Evolutionary conservation across 1,140 invertebrate species (phyloP).

Genomic region (Platorchestia sp.): DNA sequence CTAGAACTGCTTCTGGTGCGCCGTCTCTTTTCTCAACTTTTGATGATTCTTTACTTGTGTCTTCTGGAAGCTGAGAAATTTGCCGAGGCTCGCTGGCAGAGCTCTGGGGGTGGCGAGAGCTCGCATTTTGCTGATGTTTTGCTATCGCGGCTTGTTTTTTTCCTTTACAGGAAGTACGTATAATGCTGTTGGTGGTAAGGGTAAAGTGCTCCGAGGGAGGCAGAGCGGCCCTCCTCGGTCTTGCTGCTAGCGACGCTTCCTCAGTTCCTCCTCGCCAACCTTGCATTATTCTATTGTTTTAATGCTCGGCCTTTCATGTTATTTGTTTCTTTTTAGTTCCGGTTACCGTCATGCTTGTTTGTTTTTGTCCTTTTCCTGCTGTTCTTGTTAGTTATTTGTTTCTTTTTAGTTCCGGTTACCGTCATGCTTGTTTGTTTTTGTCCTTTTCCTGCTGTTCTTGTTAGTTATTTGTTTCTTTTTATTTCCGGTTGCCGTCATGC

Average conservation of each 20-base stretch:
- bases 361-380: neutral
- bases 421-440: slow-evolving; percentile 22
- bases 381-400: no score
- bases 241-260: slow-evolving; percentile 17
- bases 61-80: neutral
- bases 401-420: neutral
- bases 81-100: neutral
- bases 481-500: slow-evolving; percentile 5
- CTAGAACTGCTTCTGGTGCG: neutral
- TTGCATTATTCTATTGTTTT: slow-evolving; percentile 33
- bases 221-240: neutral
- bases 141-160: slow-evolving; percentile 52
- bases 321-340: neutral
- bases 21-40: neutral
- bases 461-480: neutral
- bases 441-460: no score
- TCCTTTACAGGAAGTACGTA: slow-evolving; percentile 50
- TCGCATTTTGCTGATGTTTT: neutral
- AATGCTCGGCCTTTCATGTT: neutral
- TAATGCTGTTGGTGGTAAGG: slow-evolving; percentile 10
- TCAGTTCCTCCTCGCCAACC: neutral
- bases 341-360: slow-evolving; percentile 19
- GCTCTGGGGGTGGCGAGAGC: neutral
- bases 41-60: neutral
- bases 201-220: neutral